Evolutionary conservation across 2,888 invertebrate species (phyloP).

Genomic region (Melolontha melolontha): DNA sequence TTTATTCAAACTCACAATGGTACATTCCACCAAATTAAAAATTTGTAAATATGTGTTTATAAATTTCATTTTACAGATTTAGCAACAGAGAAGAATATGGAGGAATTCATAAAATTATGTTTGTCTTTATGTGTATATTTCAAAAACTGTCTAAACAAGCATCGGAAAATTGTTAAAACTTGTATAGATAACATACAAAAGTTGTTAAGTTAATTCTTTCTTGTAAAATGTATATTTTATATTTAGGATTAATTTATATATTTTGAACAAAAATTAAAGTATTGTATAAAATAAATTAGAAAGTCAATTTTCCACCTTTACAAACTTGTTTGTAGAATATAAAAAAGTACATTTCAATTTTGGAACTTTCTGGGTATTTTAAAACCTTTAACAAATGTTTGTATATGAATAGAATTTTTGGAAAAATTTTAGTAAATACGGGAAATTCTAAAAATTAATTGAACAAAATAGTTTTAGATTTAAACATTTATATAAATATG

Average conservation of each 20-base stretch:
- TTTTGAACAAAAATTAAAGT: background rate
- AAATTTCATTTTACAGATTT: constrained; percentile 51
- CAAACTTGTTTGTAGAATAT: too few relatives aligned
- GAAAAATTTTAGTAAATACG: too few relatives aligned
- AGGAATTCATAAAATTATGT: constrained; percentile 46
- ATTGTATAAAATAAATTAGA: too few relatives aligned
- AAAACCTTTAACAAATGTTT: too few relatives aligned
- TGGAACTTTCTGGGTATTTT: too few relatives aligned
- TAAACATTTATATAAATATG: too few relatives aligned
- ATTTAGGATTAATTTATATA: background rate
- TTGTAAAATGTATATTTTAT: constrained; percentile 14
- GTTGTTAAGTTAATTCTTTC: constrained; percentile 42
- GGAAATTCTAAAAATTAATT: too few relatives aligned
- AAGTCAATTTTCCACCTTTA: too few relatives aligned
- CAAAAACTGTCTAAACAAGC: constrained; percentile 46
- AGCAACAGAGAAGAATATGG: constrained; percentile 38
- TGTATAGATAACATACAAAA: constrained; percentile 49
- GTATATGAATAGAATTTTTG: too few relatives aligned
- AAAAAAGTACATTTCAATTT: too few relatives aligned
- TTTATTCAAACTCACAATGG: constrained; percentile 51
- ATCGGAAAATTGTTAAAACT: constrained; percentile 43
- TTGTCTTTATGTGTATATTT: constrained; percentile 50
- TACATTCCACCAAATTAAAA: constrained; percentile 45
- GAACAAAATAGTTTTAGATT: too few relatives aligned
- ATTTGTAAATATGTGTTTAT: constrained; percentile 7